Evolutionary conservation across 1,140 invertebrate species (phyloP), one percentile per base, ranked within the genome.

Genomic region (Sesamia nonagrioides): DNA sequence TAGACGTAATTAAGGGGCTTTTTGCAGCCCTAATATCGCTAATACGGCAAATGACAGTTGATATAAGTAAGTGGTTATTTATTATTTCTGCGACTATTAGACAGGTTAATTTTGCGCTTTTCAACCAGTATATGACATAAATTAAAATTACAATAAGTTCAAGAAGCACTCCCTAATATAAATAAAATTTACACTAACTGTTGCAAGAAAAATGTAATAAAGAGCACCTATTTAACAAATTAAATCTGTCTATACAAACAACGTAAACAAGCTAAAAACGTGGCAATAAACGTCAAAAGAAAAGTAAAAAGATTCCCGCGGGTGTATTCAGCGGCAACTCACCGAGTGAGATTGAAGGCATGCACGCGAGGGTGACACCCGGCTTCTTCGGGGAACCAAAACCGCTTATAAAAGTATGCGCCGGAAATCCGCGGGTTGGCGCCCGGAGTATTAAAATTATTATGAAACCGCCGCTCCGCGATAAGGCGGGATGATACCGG

Each of bases 361-460:
- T 78, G 83, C 80, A 83, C 82, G 82, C 82, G 82, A 92, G 90
- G 88, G 87, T 84, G 90, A 88, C 86, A 86, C 69, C 35, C 68
- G 71, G 50, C 58, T 45, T 82, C 71, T 79, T 69, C 78, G 79
- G 79, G 82, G 81, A 84, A 85, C 81, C 82, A 87, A 86, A 91
- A 87, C 78, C 86, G 86, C 88, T 91, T 91, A 87, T 88, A 89
- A 88, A 93, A 91, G 86, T 89, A 89, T 89, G 87, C 88, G 79
- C 56, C 68, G 79, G 66, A 80, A 88, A 87, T 85, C 83, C 86
- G 76, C 71, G 77, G 48, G 79, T 82, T 60, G 50, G 56, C 77
- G 54, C 80, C 79, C 82, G 74, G 85, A 80, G 92, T 92, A 93
- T 93, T 93, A 94, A 94, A 94, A 94, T 94, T 91, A 93, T 94